Evolutionary conservation across 1,140 invertebrate species (phyloP).

Genomic region (Elysia chlorotica): DNA sequence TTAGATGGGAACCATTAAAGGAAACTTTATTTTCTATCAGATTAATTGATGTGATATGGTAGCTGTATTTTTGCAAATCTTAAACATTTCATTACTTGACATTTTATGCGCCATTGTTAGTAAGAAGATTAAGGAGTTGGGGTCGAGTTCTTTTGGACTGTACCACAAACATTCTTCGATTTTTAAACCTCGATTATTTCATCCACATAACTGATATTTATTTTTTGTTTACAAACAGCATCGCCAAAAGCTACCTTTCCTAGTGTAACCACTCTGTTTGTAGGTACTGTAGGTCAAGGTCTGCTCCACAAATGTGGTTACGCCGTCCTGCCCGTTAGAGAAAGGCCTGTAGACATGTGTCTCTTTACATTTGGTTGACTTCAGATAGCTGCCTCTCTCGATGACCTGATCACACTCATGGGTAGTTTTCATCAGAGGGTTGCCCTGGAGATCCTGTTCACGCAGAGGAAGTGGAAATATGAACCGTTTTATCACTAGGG

Average conservation of each 20-base stretch:
- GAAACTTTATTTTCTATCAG: no score
- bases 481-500: background rate
- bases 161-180: no score
- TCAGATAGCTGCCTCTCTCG: conserved; percentile 75
- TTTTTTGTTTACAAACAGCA: no score
- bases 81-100: no score
- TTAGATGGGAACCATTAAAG: no score
- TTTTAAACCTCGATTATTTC: no score
- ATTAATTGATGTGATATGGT: no score
- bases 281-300: conserved; percentile 63
- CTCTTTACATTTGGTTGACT: conserved; percentile 76
- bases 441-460: conserved; percentile 69
- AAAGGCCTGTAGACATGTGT: conserved; percentile 80
- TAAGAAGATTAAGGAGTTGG: no score
- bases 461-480: background rate
- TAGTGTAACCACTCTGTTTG: conserved; percentile 10
- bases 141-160: no score
- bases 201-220: no score
- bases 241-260: background rate
- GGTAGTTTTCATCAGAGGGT: conserved; percentile 77
- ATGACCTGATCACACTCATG: conserved; percentile 81
- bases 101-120: no score
- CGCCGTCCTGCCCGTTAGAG: conserved; percentile 76
- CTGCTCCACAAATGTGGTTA: conserved; percentile 71
- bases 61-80: no score